Evolutionary conservation across 2,797 vertebrate genomes (phyloP), one percentile per base, ranked within the genome.

Genomic region (Sebastes iracundus): DNA sequence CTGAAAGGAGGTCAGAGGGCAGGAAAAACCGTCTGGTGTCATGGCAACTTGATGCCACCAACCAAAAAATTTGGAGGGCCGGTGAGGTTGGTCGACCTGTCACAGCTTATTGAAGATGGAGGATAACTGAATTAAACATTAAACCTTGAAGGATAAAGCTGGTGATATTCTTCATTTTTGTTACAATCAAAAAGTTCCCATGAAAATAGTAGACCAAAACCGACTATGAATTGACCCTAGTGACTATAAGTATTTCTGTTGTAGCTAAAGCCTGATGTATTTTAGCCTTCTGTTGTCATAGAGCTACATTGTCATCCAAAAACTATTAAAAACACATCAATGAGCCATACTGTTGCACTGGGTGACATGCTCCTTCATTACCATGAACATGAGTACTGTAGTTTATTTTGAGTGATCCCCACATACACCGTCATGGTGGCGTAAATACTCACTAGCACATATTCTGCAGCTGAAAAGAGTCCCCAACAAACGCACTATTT

Each of bases 11-110:
- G 95, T 94, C 94, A 95, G 89, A 94, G 95, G 92, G 87, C 94
- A 95, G 90, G 87, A 90, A 90, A 94, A 94, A 94, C 91, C 90
- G 94, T 96, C 95, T 95, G 92, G 83, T 88, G 94, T 94, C 94
- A 95, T 95, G 92, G 94, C 91, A 95, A 95, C 94, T 81, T 85
- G 80, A 93, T 91, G 90, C 88, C 87, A 92, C 86, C 80, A 35
- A 87, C 77, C 75, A 82, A 81, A 88, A 90, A 84, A 84, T 49
- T 80, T 68, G 61, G 55, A 83, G 81, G 33, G 66, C 63, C 46
- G 53, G 38, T 73, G 75, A 81, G 72, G 49, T 81, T 46, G 49
- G 68, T 35, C 46, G 69, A 81, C 66, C 80, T 77, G 85, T 79
- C 63, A 72, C 32, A 74, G 49, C 42, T 75, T 81, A 74, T 20